Evolutionary conservation across 2,888 invertebrate genomes (phyloP), one percentile per base, ranked within the genome.

Genomic region (Esperia sulphurella): DNA sequence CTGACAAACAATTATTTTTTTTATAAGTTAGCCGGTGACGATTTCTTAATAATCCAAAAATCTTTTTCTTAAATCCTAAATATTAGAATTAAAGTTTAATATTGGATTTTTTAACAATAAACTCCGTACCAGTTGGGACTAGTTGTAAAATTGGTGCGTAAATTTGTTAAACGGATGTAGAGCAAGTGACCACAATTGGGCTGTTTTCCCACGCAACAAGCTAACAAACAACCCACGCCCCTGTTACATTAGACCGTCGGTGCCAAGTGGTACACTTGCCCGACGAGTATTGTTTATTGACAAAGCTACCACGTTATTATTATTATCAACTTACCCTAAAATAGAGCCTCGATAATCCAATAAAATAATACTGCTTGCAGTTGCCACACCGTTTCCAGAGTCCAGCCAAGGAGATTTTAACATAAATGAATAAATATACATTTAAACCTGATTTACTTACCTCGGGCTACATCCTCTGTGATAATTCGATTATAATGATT

Each of bases 141-240:
- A 33, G 40, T 39, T 30, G 40, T 40, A 39, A 39, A 48, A 43
- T 31, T 46, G 41, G 46, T 41, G 31, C 53, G 55, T 61, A 59
- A 61, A 56, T 52, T n/a, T n/a, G n/a, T n/a, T n/a, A n/a, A 62
- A 61, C 64, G 66, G 65, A 69, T 64, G 55, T 61, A 63, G 52
- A 59, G 51, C 59, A 65, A 68, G 59, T 64, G 66, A 61, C 60
- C 65, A 67, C 73, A 77, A 78, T 82, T 83, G 75, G 79, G 66
- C 62, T 63, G 66, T 70, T 72, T 83, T 83, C 84, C 81, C 83
- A 85, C 83, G 77, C 81, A 73, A 57, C 61, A 41, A 30, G 53
- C 57, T 63, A 55, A 59, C 71, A 58, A 55, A 59, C 71, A 57
- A 66, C 81, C 80, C 73, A 81, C 83, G 71, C 78, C 63, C 45